phyloP scores from a whole-genome alignment of 2,888 invertebrate species.

The Geotrupes spiniger region DNA sequence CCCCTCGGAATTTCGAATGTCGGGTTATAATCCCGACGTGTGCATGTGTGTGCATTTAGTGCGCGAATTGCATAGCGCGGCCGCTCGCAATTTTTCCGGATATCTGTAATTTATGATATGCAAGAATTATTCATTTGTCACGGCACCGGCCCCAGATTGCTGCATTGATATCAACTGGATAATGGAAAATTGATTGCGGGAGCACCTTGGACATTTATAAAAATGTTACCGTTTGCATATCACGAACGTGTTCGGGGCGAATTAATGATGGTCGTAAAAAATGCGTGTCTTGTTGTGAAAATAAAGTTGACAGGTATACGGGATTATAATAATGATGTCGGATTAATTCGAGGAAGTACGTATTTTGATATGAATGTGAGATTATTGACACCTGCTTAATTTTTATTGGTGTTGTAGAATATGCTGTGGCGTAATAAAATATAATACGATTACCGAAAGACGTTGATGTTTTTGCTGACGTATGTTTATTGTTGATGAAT shows the following conservation, averaged over 20 bases:
- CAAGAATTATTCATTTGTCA: conserved; percentile 15
- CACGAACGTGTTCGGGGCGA: background rate
- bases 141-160: conserved; percentile 1
- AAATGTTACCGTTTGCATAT: conserved; percentile 8
- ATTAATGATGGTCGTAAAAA: background rate
- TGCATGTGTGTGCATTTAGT: conserved; percentile 4
- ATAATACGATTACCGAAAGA: no score
- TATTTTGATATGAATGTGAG: no score
- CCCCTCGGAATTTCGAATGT: conserved; percentile 1
- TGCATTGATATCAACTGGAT: conserved; percentile 11
- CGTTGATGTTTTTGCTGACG: no score
- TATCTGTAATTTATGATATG: conserved; percentile 11
- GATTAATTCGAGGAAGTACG: no score
- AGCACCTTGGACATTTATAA: conserved; percentile 8
- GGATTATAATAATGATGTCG: no score
- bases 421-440: no score
- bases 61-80: conserved; percentile 6
- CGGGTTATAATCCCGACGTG: conserved; percentile 10
- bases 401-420: no score
- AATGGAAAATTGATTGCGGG: conserved; percentile 14
- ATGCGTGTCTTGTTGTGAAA: no score
- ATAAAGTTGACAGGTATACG: no score
- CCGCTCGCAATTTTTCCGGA: conserved; percentile 9
- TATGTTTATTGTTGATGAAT: no score
- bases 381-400: no score